Conservation (phyloP, 2,888 invertebrate species). For the Lasius platythorax region DNA sequence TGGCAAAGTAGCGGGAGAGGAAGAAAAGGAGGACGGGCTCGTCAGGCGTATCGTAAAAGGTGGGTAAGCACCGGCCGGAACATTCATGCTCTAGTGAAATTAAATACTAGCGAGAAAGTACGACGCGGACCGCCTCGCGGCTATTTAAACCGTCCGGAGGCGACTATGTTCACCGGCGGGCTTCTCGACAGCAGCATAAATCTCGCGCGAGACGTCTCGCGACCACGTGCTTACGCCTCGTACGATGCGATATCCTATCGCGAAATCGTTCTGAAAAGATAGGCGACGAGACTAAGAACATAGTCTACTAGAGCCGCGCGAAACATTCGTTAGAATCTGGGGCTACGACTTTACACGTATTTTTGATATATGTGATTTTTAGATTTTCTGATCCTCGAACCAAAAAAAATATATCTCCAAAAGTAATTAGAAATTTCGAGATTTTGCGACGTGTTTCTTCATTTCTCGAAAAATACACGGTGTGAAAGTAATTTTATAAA, state of each 20-base stretch:
- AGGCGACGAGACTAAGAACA: not conserved
- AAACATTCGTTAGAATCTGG: conserved; percentile 6
- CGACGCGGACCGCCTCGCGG: conserved; percentile 56
- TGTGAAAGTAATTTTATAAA: not conserved
- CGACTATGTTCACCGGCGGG: conserved; percentile 64
- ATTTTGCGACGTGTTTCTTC: not conserved
- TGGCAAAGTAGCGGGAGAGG: conserved; percentile 40
- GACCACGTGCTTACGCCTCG: conserved; percentile 54
- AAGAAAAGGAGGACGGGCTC: conserved; percentile 59
- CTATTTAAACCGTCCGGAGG: conserved; percentile 70
- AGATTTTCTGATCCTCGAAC: not conserved
- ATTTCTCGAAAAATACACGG: not conserved
- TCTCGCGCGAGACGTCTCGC: conserved; percentile 51
- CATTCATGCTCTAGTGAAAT: conserved; percentile 82
- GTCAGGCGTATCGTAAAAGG: conserved; percentile 78
- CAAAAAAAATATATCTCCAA: not conserved
- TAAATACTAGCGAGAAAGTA: conserved; percentile 76
- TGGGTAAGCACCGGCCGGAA: conserved; percentile 79
- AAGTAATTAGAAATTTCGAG: not conserved
- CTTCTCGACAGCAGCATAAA: conserved; percentile 60
- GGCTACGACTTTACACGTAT: not conserved
- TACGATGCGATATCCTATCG: conserved; percentile 59
- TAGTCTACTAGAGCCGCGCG: not conserved
- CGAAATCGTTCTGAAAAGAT: not conserved
- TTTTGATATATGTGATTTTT: not conserved